Evolutionary conservation across 2,113 vertebrate species (phyloP).

Genomic region (Chaetodon auriga): DNA sequence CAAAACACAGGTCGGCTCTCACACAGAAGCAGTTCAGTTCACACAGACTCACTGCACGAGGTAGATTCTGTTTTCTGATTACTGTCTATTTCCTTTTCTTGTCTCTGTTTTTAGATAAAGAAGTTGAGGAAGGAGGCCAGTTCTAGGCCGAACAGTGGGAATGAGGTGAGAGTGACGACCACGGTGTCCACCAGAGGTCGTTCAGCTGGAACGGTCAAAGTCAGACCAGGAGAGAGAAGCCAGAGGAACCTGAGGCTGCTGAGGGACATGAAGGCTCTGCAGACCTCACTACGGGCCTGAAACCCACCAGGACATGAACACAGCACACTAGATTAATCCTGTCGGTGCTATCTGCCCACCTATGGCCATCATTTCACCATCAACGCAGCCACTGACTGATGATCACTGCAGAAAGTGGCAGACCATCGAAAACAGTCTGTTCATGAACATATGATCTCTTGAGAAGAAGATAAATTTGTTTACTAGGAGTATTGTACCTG

Average conservation of each 20-base stretch:
- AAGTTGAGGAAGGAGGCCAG: conserved; percentile 84
- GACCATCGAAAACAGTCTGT: background rate
- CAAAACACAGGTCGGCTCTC: conserved; percentile 84
- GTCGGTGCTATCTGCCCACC: conserved; percentile 13
- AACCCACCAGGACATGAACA: conserved; percentile 54
- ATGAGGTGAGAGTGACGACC: conserved; percentile 75
- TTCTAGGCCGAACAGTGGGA: conserved; percentile 58
- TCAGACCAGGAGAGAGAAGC: conserved; percentile 89
- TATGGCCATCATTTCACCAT: conserved; percentile 1
- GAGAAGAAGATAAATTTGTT: background rate
- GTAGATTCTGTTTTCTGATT: background rate
- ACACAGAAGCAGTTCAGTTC: background rate
- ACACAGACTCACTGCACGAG: background rate
- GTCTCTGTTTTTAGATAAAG: conserved; percentile 83
- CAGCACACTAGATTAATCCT: background rate
- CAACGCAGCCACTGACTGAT: background rate
- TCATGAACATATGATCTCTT: background rate
- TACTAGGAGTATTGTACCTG: background rate
- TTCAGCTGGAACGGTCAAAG: conserved; percentile 76
- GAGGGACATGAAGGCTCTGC: conserved; percentile 94
- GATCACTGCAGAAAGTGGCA: background rate
- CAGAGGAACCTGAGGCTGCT: conserved; percentile 90
- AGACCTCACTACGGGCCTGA: conserved; percentile 89
- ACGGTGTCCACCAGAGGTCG: conserved; percentile 81
- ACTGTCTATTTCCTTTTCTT: background rate